Conservation (phyloP, 2,888 invertebrate genomes). For the Monochamus alternatus region DNA sequence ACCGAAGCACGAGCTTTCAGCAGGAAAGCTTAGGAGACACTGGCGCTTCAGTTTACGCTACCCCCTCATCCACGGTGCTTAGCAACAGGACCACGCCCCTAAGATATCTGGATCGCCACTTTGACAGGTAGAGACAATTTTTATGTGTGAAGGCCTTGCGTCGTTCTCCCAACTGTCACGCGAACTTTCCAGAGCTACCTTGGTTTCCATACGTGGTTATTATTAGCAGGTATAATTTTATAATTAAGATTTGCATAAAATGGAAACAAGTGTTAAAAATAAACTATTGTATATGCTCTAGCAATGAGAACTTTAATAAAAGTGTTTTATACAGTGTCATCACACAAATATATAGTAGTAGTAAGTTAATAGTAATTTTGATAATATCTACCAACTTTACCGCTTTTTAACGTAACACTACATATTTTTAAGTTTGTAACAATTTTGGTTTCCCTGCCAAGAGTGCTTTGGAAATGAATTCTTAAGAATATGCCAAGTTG, state of each 20-base stretch:
- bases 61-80: constrained; percentile 66
- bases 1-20: constrained; percentile 43
- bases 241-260: constrained; percentile 2
- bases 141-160: constrained; percentile 2
- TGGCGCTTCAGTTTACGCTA: constrained; percentile 64
- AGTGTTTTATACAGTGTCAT: no score
- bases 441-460: no score
- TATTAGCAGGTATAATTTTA: constrained; percentile 5
- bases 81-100: constrained; percentile 66
- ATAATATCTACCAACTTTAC: no score
- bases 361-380: no score
- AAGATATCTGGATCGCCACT: constrained; percentile 55
- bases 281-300: not conserved
- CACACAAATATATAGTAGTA: no score
- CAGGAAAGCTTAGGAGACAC: constrained; percentile 62
- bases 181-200: not conserved
- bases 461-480: no score
- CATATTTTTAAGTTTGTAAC: no score
- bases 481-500: no score
- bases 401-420: no score
- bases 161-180: constrained; percentile 1
- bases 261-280: not conserved
- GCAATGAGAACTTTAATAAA: no score
- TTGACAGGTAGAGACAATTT: constrained; percentile 46
- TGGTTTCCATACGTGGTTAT: not conserved